Conservation (phyloP, 2,888 invertebrate species). For the Heterodera filipjevi region DNA sequence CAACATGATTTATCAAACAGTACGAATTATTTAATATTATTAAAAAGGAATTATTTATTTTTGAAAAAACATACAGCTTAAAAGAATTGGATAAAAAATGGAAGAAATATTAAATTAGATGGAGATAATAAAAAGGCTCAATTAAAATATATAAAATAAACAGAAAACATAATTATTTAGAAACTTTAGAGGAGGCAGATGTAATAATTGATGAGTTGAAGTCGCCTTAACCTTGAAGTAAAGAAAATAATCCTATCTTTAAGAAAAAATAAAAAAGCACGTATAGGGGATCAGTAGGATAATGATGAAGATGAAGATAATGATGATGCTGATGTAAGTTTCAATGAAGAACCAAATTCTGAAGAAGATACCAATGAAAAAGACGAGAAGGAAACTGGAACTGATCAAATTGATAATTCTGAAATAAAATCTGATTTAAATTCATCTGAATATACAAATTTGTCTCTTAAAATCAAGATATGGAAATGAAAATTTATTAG, state of each 20-base stretch:
- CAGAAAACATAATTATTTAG: not conserved
- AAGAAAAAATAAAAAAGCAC: too few relatives aligned
- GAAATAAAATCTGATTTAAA: too few relatives aligned
- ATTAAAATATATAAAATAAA: not conserved
- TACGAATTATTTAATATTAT: not conserved
- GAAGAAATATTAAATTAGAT: not conserved
- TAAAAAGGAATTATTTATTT: not conserved
- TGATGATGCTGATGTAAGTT: too few relatives aligned
- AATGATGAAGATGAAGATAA: too few relatives aligned
- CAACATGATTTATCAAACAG: not conserved
- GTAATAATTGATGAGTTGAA: not conserved
- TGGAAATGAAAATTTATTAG: too few relatives aligned
- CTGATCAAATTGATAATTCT: too few relatives aligned
- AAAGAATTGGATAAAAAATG: not conserved
- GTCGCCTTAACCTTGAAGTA: not conserved
- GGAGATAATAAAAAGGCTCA: not conserved
- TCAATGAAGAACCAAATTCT: too few relatives aligned
- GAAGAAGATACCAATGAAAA: too few relatives aligned
- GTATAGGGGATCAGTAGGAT: too few relatives aligned
- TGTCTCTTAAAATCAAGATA: too few relatives aligned
- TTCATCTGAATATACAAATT: too few relatives aligned
- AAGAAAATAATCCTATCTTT: not conserved
- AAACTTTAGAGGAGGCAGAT: not conserved
- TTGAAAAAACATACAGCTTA: not conserved
- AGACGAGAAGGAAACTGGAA: too few relatives aligned